Base-by-base conservation (phyloP, 2,797 vertebrate species). In the Microtus agrestis region DNA sequence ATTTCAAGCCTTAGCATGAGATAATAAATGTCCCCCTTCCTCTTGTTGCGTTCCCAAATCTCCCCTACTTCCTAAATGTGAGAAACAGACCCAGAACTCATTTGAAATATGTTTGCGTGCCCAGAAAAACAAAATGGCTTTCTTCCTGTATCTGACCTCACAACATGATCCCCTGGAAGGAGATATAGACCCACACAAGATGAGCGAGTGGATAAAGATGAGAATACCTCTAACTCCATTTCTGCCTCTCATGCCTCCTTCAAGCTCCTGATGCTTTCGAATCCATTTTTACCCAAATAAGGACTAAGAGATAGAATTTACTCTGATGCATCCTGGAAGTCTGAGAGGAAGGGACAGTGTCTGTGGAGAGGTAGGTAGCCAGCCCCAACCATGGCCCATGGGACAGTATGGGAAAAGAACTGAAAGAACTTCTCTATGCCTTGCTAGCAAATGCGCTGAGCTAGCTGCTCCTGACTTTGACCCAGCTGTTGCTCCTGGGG, bases 81-180 rank as follows among this genome's bases (percentile, higher is more conserved):
- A 8, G 74, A 82, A 84, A 61, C 48, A 54, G 78, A 43, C 14
- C 51, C 59, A 89, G 46, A 91, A 85, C 61, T 84, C 23, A 65
- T 54, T 9, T 61, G 25, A 89, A 79, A 61, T 61, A 25, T 54
- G 89, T 89, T 79, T 90, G 51, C 31, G 12, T 40, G 54, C 40
- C 59, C n/a, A 76, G 25, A 89, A 81, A 93, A 63, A 0, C 46
- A 69, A 86, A 27, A 87, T 59, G 56, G 56, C 81, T 92, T 73
- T 86, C 61, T 94, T 34, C 56, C 63, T 84, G 54, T 13, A 65
- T 21, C 43, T 65, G 63, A 91, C 71, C 46, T 96, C 48, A 54
- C 78, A 95, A 31, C 12, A 1, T 69, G 31, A 81, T 23, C n/a
- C 19, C 56, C 14, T 23, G 73, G 71, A 54, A 59, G 54, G 56